phyloP scores from a whole-genome alignment of 2,113 vertebrate genomes.

The Upupa epops region DNA sequence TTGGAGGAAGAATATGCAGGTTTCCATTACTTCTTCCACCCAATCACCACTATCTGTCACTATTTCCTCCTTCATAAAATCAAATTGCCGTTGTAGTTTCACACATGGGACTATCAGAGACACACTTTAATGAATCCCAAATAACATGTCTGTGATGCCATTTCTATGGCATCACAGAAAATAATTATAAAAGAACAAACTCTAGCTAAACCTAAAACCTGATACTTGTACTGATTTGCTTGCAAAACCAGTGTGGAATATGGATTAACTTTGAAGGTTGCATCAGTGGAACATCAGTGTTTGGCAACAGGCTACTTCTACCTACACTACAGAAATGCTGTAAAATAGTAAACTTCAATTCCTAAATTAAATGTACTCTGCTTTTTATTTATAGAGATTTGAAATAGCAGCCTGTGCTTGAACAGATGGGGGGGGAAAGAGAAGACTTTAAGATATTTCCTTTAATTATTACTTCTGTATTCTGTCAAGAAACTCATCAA shows the following conservation, averaged over 20 bases:
- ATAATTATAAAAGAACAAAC: neutral
- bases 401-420: neutral
- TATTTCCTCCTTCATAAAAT: neutral
- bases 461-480: neutral
- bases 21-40: neutral
- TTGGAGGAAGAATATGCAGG: neutral
- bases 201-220: neutral
- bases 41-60: neutral
- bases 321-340: neutral
- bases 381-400: neutral
- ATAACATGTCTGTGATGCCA: rapidly evolving
- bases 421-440: neutral
- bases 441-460: neutral
- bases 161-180: neutral
- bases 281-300: neutral
- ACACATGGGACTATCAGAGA: neutral
- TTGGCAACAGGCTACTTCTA: neutral
- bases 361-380: neutral
- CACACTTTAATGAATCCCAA: neutral
- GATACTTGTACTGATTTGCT: neutral
- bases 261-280: neutral
- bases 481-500: neutral
- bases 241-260: neutral
- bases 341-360: neutral
- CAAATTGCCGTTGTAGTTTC: neutral